These are phyloP conservation scores for Nomada fucata DNA, from an alignment of 2,888 invertebrate genomes.

Conservation along the genomic window DNA sequence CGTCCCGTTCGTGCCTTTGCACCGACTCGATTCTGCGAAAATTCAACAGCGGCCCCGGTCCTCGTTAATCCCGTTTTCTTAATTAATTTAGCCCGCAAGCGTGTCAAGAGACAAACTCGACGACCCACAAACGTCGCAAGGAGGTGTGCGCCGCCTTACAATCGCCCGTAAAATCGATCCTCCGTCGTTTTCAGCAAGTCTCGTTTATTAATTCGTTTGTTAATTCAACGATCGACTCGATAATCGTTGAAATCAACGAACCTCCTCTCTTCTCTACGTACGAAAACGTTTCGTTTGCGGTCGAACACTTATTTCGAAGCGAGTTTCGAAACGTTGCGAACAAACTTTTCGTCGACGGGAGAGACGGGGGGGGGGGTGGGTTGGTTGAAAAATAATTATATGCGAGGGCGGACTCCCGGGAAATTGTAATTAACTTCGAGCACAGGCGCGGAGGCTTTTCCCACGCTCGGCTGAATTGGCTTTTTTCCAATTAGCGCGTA, in stretches of 20 bases:
- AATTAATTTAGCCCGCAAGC: slow-evolving; percentile 53
- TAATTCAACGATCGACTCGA: background rate
- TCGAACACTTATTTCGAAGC: too few relatives aligned
- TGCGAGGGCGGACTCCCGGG: background rate
- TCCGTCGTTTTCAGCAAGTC: too few relatives aligned
- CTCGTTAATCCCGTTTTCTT: slow-evolving; percentile 53
- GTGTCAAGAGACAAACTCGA: slow-evolving; percentile 50
- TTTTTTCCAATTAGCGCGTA: background rate
- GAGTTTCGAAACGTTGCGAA: background rate
- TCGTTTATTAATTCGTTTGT: background rate
- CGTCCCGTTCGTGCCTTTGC: too few relatives aligned
- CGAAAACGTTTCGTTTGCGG: too few relatives aligned
- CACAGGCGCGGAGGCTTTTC: background rate
- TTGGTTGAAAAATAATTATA: background rate
- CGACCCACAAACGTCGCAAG: slow-evolving; percentile 13
- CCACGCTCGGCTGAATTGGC: background rate
- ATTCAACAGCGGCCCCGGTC: slow-evolving; percentile 51
- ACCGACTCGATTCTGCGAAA: background rate
- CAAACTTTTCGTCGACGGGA: background rate
- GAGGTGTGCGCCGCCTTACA: background rate
- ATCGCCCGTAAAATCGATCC: slow-evolving; percentile 7
- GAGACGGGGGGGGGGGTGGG: too few relatives aligned
- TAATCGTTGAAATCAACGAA: too few relatives aligned
- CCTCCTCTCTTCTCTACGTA: too few relatives aligned
- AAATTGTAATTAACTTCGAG: background rate